These are phyloP conservation scores for Anguilla obscura DNA, from an alignment of 2,797 vertebrate genomes.

Conservation along the genomic window DNA sequence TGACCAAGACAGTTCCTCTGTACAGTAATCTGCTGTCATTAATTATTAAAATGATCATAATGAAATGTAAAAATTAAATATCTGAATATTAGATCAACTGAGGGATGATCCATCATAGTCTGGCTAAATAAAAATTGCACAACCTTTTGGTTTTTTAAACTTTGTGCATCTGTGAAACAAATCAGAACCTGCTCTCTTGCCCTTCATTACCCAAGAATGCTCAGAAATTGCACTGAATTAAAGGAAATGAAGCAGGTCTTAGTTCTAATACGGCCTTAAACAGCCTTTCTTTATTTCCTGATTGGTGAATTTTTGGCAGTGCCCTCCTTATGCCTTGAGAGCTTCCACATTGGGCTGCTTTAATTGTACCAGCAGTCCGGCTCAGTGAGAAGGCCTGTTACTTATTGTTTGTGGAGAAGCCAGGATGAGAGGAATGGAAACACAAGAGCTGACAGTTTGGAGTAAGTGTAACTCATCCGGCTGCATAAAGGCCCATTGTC, in stretches of 20 bases:
- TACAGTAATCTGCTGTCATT: no score
- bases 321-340: neutral
- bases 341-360: constrained; percentile 1
- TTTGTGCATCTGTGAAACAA: neutral
- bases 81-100: neutral
- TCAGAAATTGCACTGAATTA: neutral
- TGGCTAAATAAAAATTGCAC: neutral
- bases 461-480: constrained; percentile 68
- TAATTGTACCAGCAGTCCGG: constrained; percentile 23
- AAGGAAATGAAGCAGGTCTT: neutral
- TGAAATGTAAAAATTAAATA: no score
- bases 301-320: constrained; percentile 13
- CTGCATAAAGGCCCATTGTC: constrained; percentile 83
- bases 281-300: constrained; percentile 18
- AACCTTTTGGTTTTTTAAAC: neutral
- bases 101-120: neutral
- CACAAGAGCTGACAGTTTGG: constrained; percentile 71
- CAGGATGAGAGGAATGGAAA: constrained; percentile 46
- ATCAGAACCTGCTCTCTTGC: neutral
- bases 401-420: constrained; percentile 52
- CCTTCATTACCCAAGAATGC: neutral
- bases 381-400: constrained; percentile 50
- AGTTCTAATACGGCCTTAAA: neutral
- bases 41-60: no score
- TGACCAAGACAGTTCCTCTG: no score